Conservation (phyloP, 2,888 invertebrate genomes). For the Ligdia adustata region DNA sequence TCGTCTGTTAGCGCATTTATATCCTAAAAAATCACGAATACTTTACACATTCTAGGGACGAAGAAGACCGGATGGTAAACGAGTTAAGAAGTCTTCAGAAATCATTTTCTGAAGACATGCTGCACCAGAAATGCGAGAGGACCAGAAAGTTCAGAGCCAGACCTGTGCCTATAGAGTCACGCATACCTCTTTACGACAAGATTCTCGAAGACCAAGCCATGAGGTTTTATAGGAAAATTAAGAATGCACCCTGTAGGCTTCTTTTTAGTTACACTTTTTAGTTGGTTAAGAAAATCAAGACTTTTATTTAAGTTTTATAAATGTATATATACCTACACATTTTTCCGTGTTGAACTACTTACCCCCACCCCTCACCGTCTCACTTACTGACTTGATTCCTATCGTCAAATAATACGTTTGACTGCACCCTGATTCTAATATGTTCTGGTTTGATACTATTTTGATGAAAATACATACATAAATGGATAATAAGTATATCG, state of each 20-base stretch:
- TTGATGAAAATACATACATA: too few relatives aligned
- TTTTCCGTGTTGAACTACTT: neutral
- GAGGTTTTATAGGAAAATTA: slow-evolving; percentile 76
- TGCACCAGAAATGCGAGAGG: slow-evolving; percentile 75
- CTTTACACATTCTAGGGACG: slow-evolving; percentile 87
- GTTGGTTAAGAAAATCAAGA: slow-evolving; percentile 5
- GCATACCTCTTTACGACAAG: slow-evolving; percentile 88
- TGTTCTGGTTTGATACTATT: too few relatives aligned
- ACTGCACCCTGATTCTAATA: too few relatives aligned
- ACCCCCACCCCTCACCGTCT: neutral
- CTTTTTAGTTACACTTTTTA: slow-evolving; percentile 45
- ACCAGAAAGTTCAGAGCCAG: slow-evolving; percentile 81
- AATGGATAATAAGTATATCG: too few relatives aligned
- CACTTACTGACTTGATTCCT: too few relatives aligned
- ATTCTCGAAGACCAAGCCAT: slow-evolving; percentile 88
- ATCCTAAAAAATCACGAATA: too few relatives aligned
- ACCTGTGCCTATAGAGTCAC: slow-evolving; percentile 88
- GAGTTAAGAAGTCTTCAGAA: slow-evolving; percentile 75
- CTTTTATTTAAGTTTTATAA: neutral
- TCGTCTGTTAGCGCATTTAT: too few relatives aligned
- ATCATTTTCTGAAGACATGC: slow-evolving; percentile 76
- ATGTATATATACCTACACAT: neutral
- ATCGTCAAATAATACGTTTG: too few relatives aligned
- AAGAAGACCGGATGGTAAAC: slow-evolving; percentile 84
- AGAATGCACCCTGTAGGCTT: slow-evolving; percentile 56